Conservation (phyloP, 2,888 invertebrate genomes). For the Pasiphila rectangulata region DNA sequence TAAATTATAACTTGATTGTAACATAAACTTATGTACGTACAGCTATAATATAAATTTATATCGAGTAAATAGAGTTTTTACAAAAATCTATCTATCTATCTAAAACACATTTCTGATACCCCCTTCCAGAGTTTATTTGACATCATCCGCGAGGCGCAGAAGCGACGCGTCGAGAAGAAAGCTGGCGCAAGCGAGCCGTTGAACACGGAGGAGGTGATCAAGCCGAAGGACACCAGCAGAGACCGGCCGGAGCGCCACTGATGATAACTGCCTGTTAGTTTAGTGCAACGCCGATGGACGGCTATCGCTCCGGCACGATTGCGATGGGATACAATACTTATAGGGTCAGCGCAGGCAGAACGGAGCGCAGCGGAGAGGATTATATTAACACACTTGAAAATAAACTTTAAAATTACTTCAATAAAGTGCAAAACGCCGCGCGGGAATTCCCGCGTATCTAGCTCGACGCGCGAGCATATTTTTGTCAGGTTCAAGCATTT, state of each 20-base stretch:
- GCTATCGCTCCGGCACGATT: not conserved
- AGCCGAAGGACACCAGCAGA: constrained; percentile 48
- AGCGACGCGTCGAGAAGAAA: constrained; percentile 64
- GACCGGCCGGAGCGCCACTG: constrained; percentile 69
- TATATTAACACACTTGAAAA: no score
- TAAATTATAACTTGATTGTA: not conserved
- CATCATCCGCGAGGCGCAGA: constrained; percentile 70
- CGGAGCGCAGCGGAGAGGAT: no score
- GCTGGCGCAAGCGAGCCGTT: constrained; percentile 44
- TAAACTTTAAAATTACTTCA: no score
- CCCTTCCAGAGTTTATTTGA: constrained; percentile 72
- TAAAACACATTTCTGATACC: not conserved
- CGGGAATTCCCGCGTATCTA: no score
- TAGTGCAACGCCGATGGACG: constrained; percentile 18
- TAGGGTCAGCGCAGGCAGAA: no score
- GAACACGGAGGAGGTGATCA: constrained; percentile 51
- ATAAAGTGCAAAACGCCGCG: no score
- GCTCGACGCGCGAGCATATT: no score
- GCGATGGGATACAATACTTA: no score
- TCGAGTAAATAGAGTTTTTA: no score
- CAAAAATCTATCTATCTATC: not conserved
- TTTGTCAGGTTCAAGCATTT: no score
- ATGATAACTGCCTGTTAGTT: constrained; percentile 39
- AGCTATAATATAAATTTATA: no score
- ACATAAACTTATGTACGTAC: no score